A percentile compares a stretch with the other conserved stretches of the same genome.
phyloP scores from a whole-genome alignment of 2,797 vertebrate species.

The Xenentodon cancila region DNA sequence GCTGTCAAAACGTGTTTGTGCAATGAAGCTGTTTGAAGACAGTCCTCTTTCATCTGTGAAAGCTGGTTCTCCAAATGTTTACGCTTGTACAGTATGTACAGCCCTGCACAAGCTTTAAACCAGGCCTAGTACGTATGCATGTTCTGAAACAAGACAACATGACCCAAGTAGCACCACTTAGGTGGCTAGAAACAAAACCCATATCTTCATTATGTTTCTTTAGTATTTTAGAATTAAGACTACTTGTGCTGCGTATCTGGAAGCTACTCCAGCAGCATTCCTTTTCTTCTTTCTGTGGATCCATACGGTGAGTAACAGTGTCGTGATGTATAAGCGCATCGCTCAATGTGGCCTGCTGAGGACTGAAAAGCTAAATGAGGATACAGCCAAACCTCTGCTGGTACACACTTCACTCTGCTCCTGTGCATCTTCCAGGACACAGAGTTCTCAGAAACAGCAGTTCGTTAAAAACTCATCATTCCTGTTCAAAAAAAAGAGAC shows the following conservation, averaged over 20 bases:
- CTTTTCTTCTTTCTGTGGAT: not conserved
- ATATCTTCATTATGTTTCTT: not conserved
- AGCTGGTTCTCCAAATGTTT: conserved; percentile 2
- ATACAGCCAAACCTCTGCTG: no score
- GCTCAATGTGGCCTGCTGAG: not conserved
- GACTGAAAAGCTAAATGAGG: not conserved
- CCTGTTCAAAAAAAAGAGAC: no score
- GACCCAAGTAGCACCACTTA: no score
- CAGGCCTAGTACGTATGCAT: conserved; percentile 9
- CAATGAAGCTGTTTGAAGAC: conserved; percentile 15
- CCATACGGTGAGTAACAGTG: not conserved
- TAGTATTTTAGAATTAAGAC: not conserved
- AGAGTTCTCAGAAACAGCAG: no score
- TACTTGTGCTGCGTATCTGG: not conserved
- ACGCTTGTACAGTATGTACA: not conserved
- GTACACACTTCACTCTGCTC: no score
- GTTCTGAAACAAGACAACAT: not conserved
- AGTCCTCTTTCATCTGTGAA: conserved; percentile 5
- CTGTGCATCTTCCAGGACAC: no score
- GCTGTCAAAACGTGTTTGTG: conserved; percentile 11
- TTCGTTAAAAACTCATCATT: no score
- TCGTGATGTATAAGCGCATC: not conserved
- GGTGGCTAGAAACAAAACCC: no score
- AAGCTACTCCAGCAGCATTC: not conserved
- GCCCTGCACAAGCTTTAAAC: not conserved